Conservation (phyloP, 2,113 vertebrate species). For the Aldabrachelys gigantea region DNA sequence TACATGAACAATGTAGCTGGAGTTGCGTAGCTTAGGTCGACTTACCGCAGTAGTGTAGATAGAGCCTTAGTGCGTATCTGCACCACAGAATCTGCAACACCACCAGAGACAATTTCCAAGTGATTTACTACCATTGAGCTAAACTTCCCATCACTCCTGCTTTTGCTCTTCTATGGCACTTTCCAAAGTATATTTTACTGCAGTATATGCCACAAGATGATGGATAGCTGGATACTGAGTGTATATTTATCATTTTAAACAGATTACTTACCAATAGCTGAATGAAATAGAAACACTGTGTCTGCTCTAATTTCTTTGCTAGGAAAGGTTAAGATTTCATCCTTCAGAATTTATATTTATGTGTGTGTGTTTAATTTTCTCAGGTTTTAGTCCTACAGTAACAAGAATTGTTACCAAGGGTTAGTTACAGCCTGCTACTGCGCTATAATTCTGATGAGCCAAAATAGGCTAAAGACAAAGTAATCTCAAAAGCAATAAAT, state of each 20-base stretch:
- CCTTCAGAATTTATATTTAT: not conserved
- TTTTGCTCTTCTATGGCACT: constrained; percentile 32
- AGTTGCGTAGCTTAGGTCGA: too few species aligned
- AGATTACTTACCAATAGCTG: constrained; percentile 35
- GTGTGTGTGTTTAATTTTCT: not conserved
- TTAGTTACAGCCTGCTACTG: not conserved
- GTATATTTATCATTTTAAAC: constrained; percentile 39
- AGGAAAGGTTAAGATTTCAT: not conserved
- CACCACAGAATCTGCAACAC: constrained; percentile 3
- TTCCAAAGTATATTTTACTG: constrained; percentile 33
- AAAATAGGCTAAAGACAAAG: not conserved
- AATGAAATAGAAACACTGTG: constrained; percentile 23
- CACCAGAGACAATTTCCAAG: not conserved
- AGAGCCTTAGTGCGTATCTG: not conserved
- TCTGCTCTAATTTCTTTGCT: constrained; percentile 22
- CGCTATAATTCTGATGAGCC: not conserved
- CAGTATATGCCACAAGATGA: constrained; percentile 6
- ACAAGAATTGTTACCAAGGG: not conserved
- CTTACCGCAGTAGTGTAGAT: too few species aligned
- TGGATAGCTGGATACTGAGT: not conserved
- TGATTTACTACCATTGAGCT: constrained; percentile 51
- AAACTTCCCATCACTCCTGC: not conserved
- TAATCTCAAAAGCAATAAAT: not conserved
- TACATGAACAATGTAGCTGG: too few species aligned
- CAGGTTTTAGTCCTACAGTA: not conserved